Evolutionary conservation across 2,888 invertebrate genomes (phyloP).

Genomic region (Linnaemya tessellans): DNA sequence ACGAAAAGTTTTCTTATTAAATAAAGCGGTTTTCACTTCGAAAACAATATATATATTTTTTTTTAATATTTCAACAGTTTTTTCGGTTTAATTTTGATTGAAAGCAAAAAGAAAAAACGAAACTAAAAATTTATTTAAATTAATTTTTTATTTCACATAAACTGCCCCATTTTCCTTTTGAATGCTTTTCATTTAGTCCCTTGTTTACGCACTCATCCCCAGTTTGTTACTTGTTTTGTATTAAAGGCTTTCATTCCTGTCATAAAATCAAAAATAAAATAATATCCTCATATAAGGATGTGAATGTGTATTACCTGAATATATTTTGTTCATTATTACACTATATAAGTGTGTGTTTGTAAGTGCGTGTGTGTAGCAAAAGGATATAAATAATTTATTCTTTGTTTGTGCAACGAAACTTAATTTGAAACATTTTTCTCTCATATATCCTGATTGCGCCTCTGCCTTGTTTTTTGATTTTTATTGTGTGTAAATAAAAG

Average conservation of each 20-base stretch:
- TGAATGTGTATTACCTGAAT: not conserved
- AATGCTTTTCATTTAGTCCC: conserved; percentile 13
- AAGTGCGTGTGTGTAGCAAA: not conserved
- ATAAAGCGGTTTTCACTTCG: conserved; percentile 68
- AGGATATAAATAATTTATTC: not conserved
- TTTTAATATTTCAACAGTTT: conserved; percentile 20
- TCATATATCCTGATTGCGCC: not conserved
- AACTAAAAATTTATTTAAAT: conserved; percentile 13
- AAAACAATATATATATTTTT: conserved; percentile 50
- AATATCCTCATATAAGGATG: not conserved
- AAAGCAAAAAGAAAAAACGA: not conserved
- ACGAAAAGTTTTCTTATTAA: conserved; percentile 70
- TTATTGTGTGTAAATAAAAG: not conserved
- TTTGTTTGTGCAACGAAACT: not conserved
- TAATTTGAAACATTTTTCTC: not conserved
- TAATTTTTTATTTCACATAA: conserved; percentile 11
- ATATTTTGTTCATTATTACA: not conserved
- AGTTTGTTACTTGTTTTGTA: conserved; percentile 13
- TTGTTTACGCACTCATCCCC: conserved; percentile 13
- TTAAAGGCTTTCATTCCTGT: not conserved
- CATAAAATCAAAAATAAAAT: conserved; percentile 7
- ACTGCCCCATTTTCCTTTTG: conserved; percentile 49
- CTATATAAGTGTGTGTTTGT: too few relatives aligned
- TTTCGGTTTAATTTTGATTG: not conserved
- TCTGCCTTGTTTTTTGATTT: not conserved